phyloP scores from a whole-genome alignment of 2,113 vertebrate genomes.

The Hucho hucho region DNA sequence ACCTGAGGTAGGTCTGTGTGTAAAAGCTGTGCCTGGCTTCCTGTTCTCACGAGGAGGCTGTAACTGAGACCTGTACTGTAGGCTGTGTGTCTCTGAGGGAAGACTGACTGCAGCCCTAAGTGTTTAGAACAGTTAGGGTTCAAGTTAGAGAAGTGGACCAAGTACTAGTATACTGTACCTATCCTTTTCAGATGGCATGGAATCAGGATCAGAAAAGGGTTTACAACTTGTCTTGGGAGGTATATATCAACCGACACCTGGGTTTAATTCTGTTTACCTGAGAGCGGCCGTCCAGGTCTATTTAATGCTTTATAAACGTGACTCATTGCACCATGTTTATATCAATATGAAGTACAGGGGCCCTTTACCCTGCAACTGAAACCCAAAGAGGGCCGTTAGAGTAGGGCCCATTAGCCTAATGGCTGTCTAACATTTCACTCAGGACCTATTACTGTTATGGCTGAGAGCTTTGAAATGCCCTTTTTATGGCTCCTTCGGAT shows the following conservation, averaged over 20 bases:
- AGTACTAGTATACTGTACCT: neutral
- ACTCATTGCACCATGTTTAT: conserved; percentile 69
- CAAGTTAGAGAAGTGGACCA: neutral
- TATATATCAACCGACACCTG: conserved; percentile 56
- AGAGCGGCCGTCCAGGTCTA: conserved; percentile 57
- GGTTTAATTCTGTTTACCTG: conserved; percentile 61
- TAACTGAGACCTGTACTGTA: neutral
- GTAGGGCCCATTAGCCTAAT: conserved; percentile 79
- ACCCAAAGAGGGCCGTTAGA: conserved; percentile 51
- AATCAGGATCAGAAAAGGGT: no score
- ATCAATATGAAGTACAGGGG: conserved; percentile 54
- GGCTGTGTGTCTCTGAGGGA: neutral
- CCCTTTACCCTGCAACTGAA: conserved; percentile 34
- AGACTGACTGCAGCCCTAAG: neutral
- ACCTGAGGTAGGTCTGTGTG: conserved; percentile 46
- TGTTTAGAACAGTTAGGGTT: neutral
- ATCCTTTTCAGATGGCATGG: conserved; percentile 3
- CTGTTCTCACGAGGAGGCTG: conserved; percentile 52
- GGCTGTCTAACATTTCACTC: conserved; percentile 76
- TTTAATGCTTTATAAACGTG: conserved; percentile 62
- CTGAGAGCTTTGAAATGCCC: conserved; percentile 70
- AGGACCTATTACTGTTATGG: conserved; percentile 74
- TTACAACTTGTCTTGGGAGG: neutral
- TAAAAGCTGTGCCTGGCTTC: conserved; percentile 53
- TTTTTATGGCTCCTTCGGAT: conserved; percentile 75